Percentiles rank a stretch among this genome's conserved stretches.
phyloP scores from a whole-genome alignment of 2,888 invertebrate genomes.

The Rhimphoctona megacephalus region DNA sequence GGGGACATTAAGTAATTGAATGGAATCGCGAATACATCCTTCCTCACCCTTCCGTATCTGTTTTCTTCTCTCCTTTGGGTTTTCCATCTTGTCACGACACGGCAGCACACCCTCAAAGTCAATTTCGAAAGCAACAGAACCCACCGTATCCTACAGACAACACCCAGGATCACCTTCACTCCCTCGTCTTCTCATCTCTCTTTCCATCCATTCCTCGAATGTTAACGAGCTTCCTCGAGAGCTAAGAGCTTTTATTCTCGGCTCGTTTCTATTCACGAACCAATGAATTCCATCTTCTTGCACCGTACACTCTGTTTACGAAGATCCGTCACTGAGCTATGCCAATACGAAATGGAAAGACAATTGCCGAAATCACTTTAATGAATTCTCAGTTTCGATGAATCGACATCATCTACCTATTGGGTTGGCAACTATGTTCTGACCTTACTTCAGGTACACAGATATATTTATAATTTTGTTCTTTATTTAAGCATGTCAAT shows the following conservation, averaged over 20 bases:
- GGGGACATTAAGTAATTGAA: constrained; percentile 78
- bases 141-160: constrained; percentile 20
- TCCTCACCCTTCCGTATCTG: constrained; percentile 8
- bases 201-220: constrained; percentile 53
- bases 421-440: no score
- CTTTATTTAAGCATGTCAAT: no score
- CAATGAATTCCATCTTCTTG: constrained; percentile 27
- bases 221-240: constrained; percentile 62
- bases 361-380: constrained; percentile 8
- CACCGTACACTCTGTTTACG: constrained; percentile 5
- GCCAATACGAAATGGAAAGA: not conserved
- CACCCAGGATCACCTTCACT: constrained; percentile 33
- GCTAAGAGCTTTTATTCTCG: constrained; percentile 53
- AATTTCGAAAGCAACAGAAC: constrained; percentile 47
- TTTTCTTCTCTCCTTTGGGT: constrained; percentile 18
- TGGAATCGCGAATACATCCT: constrained; percentile 73
- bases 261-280: constrained; percentile 34
- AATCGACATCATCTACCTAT: not conserved
- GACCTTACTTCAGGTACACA: no score
- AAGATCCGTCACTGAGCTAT: not conserved
- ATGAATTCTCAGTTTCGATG: not conserved
- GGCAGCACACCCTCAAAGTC: constrained; percentile 32
- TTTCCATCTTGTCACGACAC: constrained; percentile 35
- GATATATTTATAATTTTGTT: no score
- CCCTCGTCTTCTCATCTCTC: constrained; percentile 32